Conservation (phyloP, 2,797 vertebrate genomes). For the Hemibagrus guttatus region DNA sequence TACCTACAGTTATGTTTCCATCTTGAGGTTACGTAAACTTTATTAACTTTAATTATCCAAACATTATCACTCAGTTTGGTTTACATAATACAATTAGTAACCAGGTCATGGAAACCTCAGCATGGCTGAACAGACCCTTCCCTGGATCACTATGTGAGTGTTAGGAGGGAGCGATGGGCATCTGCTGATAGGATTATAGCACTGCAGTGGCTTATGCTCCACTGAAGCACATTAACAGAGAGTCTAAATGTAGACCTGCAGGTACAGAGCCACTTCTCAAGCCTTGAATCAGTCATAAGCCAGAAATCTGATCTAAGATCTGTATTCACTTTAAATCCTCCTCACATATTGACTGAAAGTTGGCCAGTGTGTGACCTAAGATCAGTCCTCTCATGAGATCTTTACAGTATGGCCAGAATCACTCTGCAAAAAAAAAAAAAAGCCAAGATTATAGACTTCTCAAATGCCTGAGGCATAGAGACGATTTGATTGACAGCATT, state of each 20-base stretch:
- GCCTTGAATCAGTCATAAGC: not conserved
- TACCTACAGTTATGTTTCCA: not conserved
- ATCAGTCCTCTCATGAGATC: not conserved
- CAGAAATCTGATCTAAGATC: conserved; percentile 6
- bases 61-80: not conserved
- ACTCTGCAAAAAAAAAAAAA: conserved; percentile 69
- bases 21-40: not conserved
- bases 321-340: not conserved
- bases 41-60: conserved; percentile 1
- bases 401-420: not conserved
- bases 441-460: conserved; percentile 75
- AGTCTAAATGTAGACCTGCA: conserved; percentile 38
- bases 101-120: conserved; percentile 30
- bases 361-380: not conserved
- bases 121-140: conserved; percentile 14
- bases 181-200: conserved; percentile 46
- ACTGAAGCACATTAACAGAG: conserved; percentile 43
- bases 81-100: conserved; percentile 23
- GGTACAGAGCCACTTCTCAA: not conserved
- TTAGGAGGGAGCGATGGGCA: conserved; percentile 37
- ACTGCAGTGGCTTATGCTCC: conserved; percentile 42
- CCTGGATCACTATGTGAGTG: conserved; percentile 25
- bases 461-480: conserved; percentile 24
- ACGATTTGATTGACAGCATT: conserved; percentile 14
- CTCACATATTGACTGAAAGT: not conserved